Percentiles rank a stretch among this genome's conserved stretches.
These are phyloP conservation scores for Stomorhina lunata DNA, from an alignment of 2,888 invertebrate genomes.

Conservation along the genomic window DNA sequence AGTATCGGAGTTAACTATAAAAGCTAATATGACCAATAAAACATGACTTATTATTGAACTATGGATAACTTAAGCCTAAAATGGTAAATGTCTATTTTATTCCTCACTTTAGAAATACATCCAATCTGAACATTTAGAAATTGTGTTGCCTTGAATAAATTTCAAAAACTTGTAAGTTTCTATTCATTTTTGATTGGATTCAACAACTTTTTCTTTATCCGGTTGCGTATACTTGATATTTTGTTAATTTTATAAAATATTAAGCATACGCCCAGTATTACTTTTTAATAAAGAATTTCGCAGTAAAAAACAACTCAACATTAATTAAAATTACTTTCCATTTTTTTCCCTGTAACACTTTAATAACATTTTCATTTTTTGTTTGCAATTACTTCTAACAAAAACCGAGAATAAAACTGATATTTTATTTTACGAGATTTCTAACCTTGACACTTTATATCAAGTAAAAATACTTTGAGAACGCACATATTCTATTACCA, in stretches of 20 bases:
- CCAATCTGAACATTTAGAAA: no score
- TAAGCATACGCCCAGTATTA: background rate
- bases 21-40: no score
- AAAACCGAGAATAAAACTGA: background rate
- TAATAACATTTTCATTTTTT: no score
- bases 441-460: slow-evolving; percentile 30
- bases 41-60: no score
- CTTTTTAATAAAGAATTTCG: background rate
- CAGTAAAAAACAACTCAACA: background rate
- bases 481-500: background rate
- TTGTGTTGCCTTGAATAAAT: no score
- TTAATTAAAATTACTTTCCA: background rate
- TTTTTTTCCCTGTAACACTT: background rate
- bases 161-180: no score
- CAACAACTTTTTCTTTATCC: no score
- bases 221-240: background rate
- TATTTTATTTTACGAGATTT: background rate
- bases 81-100: no score
- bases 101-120: no score
- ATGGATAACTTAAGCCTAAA: no score
- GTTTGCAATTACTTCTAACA: background rate
- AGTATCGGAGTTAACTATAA: no score
- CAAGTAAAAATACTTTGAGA: background rate
- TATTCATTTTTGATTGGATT: no score
- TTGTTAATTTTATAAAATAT: background rate